A percentile compares a stretch with the other conserved stretches of the same genome.
These are phyloP conservation scores for Hemicentrotus pulcherrimus DNA, from an alignment of 35 echinoderm and acorn worm species.

Conservation along the genomic window DNA sequence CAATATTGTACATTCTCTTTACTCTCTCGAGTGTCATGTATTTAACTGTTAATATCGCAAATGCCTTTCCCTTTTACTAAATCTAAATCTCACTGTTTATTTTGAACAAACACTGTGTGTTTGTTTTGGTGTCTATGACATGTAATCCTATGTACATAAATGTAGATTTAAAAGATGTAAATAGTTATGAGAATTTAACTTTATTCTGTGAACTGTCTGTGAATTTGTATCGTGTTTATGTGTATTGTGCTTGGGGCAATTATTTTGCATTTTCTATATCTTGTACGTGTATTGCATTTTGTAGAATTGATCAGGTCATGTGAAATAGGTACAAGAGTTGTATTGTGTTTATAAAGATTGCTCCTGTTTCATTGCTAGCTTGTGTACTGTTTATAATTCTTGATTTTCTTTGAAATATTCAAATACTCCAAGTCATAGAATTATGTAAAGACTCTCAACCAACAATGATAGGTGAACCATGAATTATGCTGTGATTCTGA, in stretches of 20 bases:
- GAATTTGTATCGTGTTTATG: neutral
- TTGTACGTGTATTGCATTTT: neutral
- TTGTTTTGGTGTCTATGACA: neutral
- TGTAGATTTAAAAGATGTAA: slow-evolving; percentile 6
- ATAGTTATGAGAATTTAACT: slow-evolving; percentile 45
- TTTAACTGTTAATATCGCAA: neutral
- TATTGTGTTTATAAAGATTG: neutral
- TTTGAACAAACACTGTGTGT: neutral
- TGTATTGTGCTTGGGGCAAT: neutral
- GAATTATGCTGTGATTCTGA: too few relatives aligned
- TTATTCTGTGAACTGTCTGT: slow-evolving; percentile 16
- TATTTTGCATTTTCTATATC: neutral
- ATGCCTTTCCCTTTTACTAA: neutral
- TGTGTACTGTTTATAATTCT: neutral
- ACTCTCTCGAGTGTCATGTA: neutral
- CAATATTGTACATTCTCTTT: neutral
- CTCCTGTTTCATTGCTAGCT: neutral
- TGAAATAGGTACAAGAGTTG: too few relatives aligned
- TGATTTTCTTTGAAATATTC: neutral
- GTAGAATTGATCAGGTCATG: neutral
- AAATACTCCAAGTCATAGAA: neutral
- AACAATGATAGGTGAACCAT: too few relatives aligned
- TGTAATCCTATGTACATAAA: neutral
- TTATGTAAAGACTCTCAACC: too few relatives aligned
- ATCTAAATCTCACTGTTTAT: neutral